Base-by-base conservation (phyloP, 1,140 invertebrate species). In the Magallana gigas region DNA sequence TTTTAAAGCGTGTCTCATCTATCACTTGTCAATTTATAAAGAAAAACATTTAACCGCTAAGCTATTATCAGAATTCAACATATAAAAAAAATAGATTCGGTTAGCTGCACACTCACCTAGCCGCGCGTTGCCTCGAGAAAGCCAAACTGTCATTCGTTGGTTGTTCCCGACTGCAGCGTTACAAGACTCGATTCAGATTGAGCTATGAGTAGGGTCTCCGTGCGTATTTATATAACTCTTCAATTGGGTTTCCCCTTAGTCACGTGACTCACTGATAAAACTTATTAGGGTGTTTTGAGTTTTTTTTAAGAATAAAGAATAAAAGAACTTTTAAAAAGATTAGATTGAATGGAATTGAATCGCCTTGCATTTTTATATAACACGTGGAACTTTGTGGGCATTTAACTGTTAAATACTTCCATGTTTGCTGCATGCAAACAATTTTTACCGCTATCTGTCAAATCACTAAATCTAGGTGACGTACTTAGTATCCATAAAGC, bases 201-300 rank as follows among this genome's bases (percentile, higher is more conserved):
- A 71, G 18, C 23, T 29, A 48, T 0, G 36, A 4, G 68, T 29
- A 12, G 12, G 8, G 18, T 12, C 68, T 36, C 68, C 36, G 36
- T 76, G 68, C 68, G 6, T 76, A 76, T 76, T 76, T 76, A 76
- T 76, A 76, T 23, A 11, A 76, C 68, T 29, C 68, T 76, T 76
- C 36, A 48, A 48, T 48, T 18, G 68, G 68, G 14, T 76, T 76
- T 76, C 68, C 68, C 68, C 68, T 29, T 29, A 9, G 68, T 76
- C 68, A 76, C 68, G 68, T 76, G 68, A 76, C 18, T 12, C 60
- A n/a, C 14, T 9, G 9, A 48, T 48, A 48, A 48, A 2, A 48
- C 36, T 48, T 48, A 48, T 48, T 48, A 4, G 36, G 36, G 36
- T 48, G 36, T 48, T 48, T 48, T 48, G 36, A 48, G 36, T 48